Percentiles rank a stretch among this genome's conserved stretches.
These are phyloP conservation scores for Lutjanus argentimaculatus DNA, from an alignment of 2,797 vertebrate genomes.

Conservation along the genomic window DNA sequence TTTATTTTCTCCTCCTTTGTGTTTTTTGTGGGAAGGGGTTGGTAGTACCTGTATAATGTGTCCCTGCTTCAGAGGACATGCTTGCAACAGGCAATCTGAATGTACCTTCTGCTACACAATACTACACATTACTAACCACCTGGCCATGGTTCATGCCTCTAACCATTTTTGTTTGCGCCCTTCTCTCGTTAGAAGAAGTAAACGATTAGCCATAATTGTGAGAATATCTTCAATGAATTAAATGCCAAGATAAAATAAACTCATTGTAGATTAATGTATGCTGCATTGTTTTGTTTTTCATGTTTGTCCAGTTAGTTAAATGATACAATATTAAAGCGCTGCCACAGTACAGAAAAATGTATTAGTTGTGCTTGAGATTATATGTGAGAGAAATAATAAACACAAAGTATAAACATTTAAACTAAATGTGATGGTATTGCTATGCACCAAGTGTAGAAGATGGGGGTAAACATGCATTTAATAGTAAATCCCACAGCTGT, in stretches of 20 bases:
- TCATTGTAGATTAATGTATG: conserved; percentile 31
- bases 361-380: background rate
- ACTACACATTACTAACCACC: conserved; percentile 38
- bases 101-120: conserved; percentile 57
- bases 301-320: conserved; percentile 14
- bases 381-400: background rate
- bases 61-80: conserved; percentile 23
- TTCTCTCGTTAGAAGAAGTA: conserved; percentile 48
- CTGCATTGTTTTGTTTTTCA: conserved; percentile 24
- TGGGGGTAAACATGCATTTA: background rate
- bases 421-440: too few relatives aligned
- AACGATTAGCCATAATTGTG: conserved; percentile 57
- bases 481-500: background rate
- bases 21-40: background rate
- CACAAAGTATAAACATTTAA: background rate
- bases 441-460: background rate
- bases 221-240: conserved; percentile 31
- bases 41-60: conserved; percentile 13
- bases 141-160: conserved; percentile 22
- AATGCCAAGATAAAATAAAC: conserved; percentile 75
- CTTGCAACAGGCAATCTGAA: conserved; percentile 52
- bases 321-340: background rate
- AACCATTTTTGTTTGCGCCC: conserved; percentile 41
- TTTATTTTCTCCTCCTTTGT: conserved; percentile 13
- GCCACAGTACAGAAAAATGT: background rate